Conservation (phyloP, 2,113 vertebrate genomes). For the Bettongia penicillata region DNA sequence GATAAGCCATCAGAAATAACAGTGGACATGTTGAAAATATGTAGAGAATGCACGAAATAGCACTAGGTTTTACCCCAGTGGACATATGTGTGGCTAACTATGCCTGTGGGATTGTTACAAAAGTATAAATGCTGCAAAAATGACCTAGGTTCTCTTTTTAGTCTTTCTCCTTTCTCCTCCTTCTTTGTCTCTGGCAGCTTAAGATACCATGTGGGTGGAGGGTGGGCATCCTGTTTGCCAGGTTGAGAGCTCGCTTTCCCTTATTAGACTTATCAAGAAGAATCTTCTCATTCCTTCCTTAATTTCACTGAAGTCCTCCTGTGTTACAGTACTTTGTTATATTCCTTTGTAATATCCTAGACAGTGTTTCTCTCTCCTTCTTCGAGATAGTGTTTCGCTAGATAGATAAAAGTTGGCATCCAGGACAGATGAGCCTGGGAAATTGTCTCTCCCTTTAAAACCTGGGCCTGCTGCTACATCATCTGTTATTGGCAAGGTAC, state of each 20-base stretch:
- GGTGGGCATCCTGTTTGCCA: background rate
- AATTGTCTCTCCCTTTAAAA: background rate
- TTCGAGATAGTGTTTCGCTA: background rate
- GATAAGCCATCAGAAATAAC: background rate
- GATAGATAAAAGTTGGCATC: background rate
- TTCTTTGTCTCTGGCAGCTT: conserved; percentile 7
- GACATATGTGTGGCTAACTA: background rate
- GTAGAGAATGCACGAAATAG: background rate
- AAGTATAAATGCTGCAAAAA: background rate
- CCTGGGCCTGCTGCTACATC: background rate
- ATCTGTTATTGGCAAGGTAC: background rate
- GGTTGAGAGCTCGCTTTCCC: background rate
- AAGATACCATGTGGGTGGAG: background rate
- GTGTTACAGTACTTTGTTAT: background rate
- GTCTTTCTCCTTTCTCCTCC: background rate
- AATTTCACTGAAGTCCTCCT: background rate
- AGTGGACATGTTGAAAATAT: background rate
- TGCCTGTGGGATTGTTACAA: background rate
- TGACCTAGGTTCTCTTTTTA: background rate
- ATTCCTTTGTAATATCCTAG: background rate
- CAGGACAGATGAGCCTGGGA: background rate
- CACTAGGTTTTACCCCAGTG: background rate
- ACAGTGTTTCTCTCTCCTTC: background rate
- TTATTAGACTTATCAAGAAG: background rate
- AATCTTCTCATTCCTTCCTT: background rate